phyloP scores from a whole-genome alignment of 2,797 vertebrate species.

The Saguinus oedipus region DNA sequence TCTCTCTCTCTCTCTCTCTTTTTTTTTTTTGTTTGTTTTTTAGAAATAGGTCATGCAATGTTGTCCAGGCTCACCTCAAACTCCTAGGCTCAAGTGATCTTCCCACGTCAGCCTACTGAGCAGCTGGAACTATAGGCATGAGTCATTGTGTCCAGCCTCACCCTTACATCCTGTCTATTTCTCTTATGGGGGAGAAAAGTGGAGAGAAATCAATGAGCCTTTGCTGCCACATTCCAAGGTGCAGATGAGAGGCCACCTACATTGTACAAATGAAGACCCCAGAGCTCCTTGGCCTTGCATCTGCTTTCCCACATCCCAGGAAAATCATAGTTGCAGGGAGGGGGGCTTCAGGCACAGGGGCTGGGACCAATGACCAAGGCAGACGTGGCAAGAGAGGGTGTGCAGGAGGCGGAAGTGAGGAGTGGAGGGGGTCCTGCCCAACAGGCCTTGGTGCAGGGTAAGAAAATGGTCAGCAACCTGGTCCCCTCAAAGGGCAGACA shows the following conservation, averaged over 20 bases:
- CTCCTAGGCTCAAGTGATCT: neutral
- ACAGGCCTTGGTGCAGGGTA: neutral
- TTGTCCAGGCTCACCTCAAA: neutral
- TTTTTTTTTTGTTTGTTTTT: neutral
- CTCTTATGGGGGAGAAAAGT: neutral
- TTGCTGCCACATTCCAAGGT: neutral
- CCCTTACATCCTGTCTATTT: neutral
- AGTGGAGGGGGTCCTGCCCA: neutral
- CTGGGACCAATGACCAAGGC: neutral
- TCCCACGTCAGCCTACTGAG: neutral
- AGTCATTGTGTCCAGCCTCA: too few relatives aligned
- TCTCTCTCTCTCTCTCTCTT: neutral
- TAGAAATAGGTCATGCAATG: neutral
- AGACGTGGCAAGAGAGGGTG: rapidly evolving
- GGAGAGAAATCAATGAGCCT: neutral
- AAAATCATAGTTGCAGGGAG: neutral
- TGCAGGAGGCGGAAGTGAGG: neutral
- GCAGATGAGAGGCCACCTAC: neutral
- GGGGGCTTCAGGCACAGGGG: neutral
- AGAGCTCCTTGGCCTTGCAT: neutral
- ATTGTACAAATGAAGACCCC: neutral
- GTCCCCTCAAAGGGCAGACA: rapidly evolving
- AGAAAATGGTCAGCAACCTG: too few relatives aligned
- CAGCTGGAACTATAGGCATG: neutral
- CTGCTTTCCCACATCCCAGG: neutral